Base-by-base conservation (phyloP, 2,797 vertebrate genomes). In the Hipposideros larvatus region DNA sequence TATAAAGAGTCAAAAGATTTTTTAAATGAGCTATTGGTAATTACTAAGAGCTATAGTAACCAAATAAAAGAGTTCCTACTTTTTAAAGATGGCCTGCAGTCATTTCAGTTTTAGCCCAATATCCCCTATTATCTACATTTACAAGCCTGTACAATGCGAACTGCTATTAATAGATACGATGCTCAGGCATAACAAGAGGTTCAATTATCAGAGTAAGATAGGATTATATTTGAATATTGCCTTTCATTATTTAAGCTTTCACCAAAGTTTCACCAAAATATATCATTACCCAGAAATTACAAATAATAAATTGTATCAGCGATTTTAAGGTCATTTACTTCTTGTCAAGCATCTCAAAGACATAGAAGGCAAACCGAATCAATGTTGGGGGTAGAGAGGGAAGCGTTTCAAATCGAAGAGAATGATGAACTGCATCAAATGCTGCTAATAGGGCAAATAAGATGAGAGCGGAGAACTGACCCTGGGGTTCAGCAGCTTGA, bases 131-230 rank as follows among this genome's bases (percentile, higher is more conserved):
- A 91, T 85, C 59, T 91, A 48, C 34, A 89, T 61, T 57, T 88
- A 88, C 2, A 92, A 73, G 8, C 53, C 92, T 79, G 4, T 48
- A 92, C 19, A 73, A 19, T 82, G 51, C 79, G 53, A 96, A 87
- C 24, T 68, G 3, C 21, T 90, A 13, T 77, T 86, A 37, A 70
- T 48, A 90, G 34, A 53, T 75, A 68, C 51, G 61, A 91, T 88
- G 34, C 21, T 91, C 22, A 77, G 48, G 83, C 19, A 74, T 59
- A 77, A 41, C 14, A 92, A 68, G 31, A 78, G 13, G 68, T 89
- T 96, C 79, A 86, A 63, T 92, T 83, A 91, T 82, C 78, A 59
- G 18, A 93, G 84, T 71, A 92, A 95, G 63, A 90, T 6, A 77
- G 9, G 80, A 53, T 88, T 78, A 63, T 82, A 77, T 53, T 79